Evolutionary conservation across 92 coral and sea anemone genomes (phyloP).

Genomic region (Desmophyllum pertusum): DNA sequence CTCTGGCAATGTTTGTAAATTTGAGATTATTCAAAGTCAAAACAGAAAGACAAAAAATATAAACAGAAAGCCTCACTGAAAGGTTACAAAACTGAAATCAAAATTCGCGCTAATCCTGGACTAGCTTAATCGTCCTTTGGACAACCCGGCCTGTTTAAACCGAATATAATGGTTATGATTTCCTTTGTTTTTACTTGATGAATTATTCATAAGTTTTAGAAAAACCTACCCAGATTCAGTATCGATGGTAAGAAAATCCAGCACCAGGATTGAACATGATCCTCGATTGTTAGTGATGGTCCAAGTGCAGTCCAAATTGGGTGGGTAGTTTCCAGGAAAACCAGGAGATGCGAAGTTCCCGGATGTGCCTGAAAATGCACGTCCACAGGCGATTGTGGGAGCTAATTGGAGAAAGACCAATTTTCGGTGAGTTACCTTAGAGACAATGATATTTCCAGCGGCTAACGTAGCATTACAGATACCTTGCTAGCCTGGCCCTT

Average conservation of each 20-base stretch:
- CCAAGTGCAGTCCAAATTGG: constrained; percentile 50
- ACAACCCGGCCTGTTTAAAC: no score
- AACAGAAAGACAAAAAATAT: no score
- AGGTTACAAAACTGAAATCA: no score
- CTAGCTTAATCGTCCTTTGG: no score
- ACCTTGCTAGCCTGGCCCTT: not conserved
- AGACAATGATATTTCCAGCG: not conserved
- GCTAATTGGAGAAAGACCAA: not conserved
- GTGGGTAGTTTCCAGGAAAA: constrained; percentile 50
- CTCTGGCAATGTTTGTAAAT: no score
- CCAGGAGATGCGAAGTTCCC: constrained; percentile 49
- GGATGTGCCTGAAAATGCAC: constrained; percentile 9
- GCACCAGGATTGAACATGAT: not conserved
- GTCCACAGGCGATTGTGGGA: constrained; percentile 28
- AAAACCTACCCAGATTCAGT: constrained; percentile 7
- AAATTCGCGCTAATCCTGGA: no score
- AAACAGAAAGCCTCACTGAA: no score
- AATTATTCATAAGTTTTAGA: no score
- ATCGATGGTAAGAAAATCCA: not conserved
- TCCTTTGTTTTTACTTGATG: no score
- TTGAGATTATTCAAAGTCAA: no score
- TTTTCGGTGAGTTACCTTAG: not conserved
- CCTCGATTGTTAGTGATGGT: not conserved
- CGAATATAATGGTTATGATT: no score
- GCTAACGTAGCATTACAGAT: not conserved